These are phyloP conservation scores for Trichonephila clavipes DNA, from an alignment of 1,140 invertebrate genomes.

Conservation along the genomic window DNA sequence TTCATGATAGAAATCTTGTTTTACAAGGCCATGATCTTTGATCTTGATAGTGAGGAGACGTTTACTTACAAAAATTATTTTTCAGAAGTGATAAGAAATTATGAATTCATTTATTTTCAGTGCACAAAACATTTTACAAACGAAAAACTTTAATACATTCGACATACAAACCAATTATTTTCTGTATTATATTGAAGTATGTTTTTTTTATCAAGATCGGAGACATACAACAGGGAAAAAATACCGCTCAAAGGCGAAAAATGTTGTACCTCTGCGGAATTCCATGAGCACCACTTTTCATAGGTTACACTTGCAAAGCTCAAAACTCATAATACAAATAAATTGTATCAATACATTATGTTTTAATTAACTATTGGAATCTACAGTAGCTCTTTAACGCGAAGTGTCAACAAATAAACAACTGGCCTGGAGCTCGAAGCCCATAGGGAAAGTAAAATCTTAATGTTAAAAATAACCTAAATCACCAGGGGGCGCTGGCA, in stretches of 20 bases:
- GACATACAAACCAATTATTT: no score
- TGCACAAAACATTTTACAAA: no score
- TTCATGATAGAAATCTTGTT: background rate
- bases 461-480: no score
- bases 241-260: background rate
- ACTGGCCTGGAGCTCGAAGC: slow-evolving; percentile 43
- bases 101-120: no score
- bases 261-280: background rate
- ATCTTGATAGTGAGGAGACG: background rate
- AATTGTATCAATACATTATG: background rate
- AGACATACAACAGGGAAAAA: background rate
- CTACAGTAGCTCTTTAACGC: background rate
- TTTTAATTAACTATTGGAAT: background rate
- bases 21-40: background rate
- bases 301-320: background rate
- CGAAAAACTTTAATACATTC: no score
- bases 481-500: no score
- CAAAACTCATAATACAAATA: background rate
- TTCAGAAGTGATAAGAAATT: no score
- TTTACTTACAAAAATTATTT: no score
- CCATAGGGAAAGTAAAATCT: no score
- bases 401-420: slow-evolving; percentile 29
- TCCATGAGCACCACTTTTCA: background rate
- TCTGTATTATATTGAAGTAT: background rate
- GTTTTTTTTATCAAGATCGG: background rate